These are phyloP conservation scores for Abramis brama DNA, from an alignment of 2,113 vertebrate species.

Conservation along the genomic window DNA sequence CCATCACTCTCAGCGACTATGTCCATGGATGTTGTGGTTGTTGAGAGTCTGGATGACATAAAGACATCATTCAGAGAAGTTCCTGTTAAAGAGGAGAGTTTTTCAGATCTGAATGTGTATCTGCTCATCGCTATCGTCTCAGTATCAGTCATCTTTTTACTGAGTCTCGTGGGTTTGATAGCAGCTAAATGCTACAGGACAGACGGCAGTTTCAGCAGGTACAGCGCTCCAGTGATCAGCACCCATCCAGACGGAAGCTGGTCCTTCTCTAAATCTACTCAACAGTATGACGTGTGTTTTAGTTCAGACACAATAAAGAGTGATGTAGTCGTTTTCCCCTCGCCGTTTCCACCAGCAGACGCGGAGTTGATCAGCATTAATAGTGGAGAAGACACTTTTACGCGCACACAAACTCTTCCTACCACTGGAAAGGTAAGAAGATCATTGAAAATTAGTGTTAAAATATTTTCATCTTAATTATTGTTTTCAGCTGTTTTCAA, in stretches of 20 bases:
- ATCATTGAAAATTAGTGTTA: not conserved
- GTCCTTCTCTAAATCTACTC: constrained; percentile 70
- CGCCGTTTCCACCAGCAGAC: constrained; percentile 34
- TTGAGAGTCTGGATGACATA: constrained; percentile 54
- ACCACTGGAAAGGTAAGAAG: constrained; percentile 36
- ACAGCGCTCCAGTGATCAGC: constrained; percentile 53
- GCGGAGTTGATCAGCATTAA: constrained; percentile 48
- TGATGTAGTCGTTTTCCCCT: constrained; percentile 41
- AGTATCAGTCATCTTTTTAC: constrained; percentile 73
- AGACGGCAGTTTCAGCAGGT: constrained; percentile 47
- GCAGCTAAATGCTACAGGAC: constrained; percentile 57
- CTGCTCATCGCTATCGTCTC: constrained; percentile 74
- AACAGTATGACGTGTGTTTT: constrained; percentile 71
- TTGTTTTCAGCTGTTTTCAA: too few relatives aligned
- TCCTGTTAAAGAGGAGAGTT: constrained; percentile 60
- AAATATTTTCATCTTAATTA: too few relatives aligned
- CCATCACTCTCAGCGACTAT: constrained; percentile 75
- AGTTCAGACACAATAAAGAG: constrained; percentile 63
- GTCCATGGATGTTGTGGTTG: constrained; percentile 72
- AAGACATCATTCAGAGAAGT: constrained; percentile 72
- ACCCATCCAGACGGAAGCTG: constrained; percentile 66
- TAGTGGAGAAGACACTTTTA: constrained; percentile 51
- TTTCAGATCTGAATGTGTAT: constrained; percentile 74
- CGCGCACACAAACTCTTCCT: constrained; percentile 56
- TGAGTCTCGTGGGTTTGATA: constrained; percentile 60